Evolutionary conservation across 2,113 vertebrate genomes (phyloP).

Genomic region (mouse (Mus musculus)): DNA sequence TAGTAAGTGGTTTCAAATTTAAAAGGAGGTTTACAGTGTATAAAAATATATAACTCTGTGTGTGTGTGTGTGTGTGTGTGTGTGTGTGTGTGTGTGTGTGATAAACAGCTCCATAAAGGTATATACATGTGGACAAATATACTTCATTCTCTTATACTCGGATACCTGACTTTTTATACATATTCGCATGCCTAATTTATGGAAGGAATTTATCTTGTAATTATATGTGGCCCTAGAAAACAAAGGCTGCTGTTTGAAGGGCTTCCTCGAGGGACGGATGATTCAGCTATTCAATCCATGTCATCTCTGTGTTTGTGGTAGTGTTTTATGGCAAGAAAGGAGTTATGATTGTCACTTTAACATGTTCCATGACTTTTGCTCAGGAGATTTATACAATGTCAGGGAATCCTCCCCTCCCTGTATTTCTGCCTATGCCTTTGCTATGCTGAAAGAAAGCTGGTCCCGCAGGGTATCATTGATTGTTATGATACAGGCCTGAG

Average conservation of each 20-base stretch:
- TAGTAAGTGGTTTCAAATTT: neutral
- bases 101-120: neutral
- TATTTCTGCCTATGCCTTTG: constrained; percentile 37
- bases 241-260: neutral
- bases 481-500: constrained; percentile 29
- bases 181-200: neutral
- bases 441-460: constrained; percentile 29
- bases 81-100: neutral
- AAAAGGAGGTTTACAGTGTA: neutral
- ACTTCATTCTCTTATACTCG: neutral
- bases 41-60: neutral
- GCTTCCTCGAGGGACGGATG: neutral
- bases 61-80: neutral
- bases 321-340: neutral
- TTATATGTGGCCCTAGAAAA: neutral
- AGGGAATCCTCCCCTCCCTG: neutral
- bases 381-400: neutral
- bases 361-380: neutral
- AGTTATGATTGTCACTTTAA: neutral
- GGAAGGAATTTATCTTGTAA: constrained; percentile 5
- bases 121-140: neutral
- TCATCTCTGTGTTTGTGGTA: neutral
- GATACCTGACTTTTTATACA: neutral
- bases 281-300: neutral
- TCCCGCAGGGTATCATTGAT: constrained; percentile 19